phyloP scores from a whole-genome alignment of 2,113 vertebrate species.

The Apeltes quadracus region DNA sequence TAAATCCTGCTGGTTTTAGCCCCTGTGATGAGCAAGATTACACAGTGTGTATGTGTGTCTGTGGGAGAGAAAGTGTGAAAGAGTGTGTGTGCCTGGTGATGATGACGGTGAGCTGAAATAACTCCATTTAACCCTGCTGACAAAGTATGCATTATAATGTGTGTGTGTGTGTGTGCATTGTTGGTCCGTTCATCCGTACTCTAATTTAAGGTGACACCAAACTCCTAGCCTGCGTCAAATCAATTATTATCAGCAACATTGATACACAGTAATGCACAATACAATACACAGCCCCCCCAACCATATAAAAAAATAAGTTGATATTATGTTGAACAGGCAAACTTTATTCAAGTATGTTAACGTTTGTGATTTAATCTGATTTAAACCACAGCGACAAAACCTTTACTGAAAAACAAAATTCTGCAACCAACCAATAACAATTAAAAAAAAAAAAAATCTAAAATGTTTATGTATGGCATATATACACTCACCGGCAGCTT shows the following conservation, averaged over 20 bases:
- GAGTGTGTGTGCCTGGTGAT: background rate
- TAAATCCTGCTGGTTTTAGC: too few relatives aligned
- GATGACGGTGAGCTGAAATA: background rate
- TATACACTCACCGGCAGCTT: too few relatives aligned
- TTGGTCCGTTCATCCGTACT: conserved; percentile 26
- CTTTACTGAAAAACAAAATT: too few relatives aligned
- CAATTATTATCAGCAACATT: conserved; percentile 10
- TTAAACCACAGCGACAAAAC: too few relatives aligned
- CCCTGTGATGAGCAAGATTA: too few relatives aligned
- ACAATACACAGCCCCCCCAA: background rate
- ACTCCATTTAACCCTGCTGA: conserved; percentile 10
- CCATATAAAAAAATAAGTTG: background rate
- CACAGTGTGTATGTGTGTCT: background rate
- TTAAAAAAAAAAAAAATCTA: too few relatives aligned
- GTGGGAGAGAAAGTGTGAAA: background rate
- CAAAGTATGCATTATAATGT: background rate
- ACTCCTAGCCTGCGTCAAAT: conserved; percentile 31
- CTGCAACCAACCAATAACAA: too few relatives aligned
- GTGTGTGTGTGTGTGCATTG: background rate
- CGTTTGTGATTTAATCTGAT: too few relatives aligned
- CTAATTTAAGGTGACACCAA: conserved; percentile 20
- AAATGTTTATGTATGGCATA: too few relatives aligned
- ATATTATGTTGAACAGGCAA: too few relatives aligned
- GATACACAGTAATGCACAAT: background rate
- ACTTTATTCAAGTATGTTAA: too few relatives aligned